phyloP scores from a whole-genome alignment of 2,797 vertebrate species.

The Octomys mimax region DNA sequence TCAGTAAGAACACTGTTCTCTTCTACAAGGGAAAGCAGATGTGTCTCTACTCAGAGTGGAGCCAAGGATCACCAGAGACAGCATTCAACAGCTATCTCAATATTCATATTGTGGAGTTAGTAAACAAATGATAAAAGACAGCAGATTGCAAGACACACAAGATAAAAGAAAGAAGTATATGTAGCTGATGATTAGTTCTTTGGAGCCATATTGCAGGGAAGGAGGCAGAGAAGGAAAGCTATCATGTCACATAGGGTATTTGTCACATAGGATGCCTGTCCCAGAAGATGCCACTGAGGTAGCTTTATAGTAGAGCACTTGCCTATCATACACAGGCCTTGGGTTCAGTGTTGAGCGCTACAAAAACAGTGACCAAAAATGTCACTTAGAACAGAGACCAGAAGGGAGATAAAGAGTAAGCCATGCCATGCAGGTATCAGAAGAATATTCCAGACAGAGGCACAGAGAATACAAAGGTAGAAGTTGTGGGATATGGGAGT shows the following conservation, averaged over 20 bases:
- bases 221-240: background rate
- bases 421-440: background rate
- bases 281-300: background rate
- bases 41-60: background rate
- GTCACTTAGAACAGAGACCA: constrained; percentile 17
- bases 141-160: background rate
- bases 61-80: background rate
- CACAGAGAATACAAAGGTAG: background rate
- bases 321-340: background rate
- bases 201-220: background rate
- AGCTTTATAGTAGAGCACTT: background rate
- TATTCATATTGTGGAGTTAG: background rate
- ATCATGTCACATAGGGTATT: background rate
- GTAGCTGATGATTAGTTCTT: background rate
- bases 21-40: background rate
- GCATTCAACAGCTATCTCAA: background rate
- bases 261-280: background rate
- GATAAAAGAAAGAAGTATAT: background rate
- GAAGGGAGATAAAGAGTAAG: background rate
- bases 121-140: background rate
- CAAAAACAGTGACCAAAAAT: background rate
- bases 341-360: background rate
- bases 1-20: background rate
- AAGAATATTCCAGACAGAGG: background rate
- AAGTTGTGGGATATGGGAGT: background rate